A percentile compares a stretch with the other conserved stretches of the same genome.
phyloP scores from a whole-genome alignment of 2,113 vertebrate genomes.

The Propithecus coquereli region DNA sequence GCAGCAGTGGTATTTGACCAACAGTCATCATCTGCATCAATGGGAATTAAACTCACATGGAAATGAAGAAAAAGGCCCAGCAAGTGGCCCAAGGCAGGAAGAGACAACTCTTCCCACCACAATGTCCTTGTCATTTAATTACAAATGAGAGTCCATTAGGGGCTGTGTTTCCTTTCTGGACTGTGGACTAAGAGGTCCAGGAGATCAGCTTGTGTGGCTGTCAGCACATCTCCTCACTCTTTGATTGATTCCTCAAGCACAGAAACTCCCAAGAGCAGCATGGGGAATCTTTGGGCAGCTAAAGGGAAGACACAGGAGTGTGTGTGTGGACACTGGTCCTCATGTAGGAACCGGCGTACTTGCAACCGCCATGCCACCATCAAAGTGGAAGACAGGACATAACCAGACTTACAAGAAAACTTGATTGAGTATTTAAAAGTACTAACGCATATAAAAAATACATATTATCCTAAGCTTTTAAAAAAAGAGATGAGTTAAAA shows the following conservation, averaged over 20 bases:
- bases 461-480: not conserved
- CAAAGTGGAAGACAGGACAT: not conserved
- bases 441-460: not conserved
- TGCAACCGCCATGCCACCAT: not conserved
- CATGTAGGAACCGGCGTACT: not conserved
- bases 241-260: slow-evolving; percentile 12
- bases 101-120: slow-evolving; percentile 41
- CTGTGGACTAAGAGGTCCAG: not conserved
- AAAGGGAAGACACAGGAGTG: not conserved
- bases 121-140: slow-evolving; percentile 70
- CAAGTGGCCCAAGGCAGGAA: slow-evolving; percentile 47
- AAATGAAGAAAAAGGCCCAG: slow-evolving; percentile 51
- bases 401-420: not conserved
- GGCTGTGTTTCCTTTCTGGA: slow-evolving; percentile 23
- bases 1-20: slow-evolving; percentile 26
- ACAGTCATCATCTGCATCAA: slow-evolving; percentile 45
- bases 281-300: not conserved
- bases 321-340: not conserved
- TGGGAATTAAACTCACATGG: slow-evolving; percentile 62
- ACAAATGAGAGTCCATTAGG: slow-evolving; percentile 52
- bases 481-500: not conserved
- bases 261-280: not conserved
- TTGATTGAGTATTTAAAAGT: not conserved
- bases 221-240: not conserved
- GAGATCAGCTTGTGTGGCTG: not conserved